Evolutionary conservation across 2,113 vertebrate genomes (phyloP).

Genomic region (Tachycineta bicolor): DNA sequence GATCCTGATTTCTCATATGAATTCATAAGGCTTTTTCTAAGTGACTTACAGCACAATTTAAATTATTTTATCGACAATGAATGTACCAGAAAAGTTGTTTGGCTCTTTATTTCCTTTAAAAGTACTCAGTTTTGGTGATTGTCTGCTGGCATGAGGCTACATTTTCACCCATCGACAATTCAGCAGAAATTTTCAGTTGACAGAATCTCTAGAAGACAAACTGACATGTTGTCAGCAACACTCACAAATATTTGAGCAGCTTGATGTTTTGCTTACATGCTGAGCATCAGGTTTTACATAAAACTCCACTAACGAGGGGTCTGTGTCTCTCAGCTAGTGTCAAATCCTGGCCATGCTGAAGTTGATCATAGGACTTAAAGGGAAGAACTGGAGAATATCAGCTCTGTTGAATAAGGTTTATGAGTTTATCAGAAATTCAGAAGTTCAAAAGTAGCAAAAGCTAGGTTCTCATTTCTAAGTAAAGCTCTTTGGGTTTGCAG

Average conservation of each 20-base stretch:
- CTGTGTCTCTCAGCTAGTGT: background rate
- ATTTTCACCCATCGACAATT: background rate
- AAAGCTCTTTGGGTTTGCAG: background rate
- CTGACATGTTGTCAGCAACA: conserved; percentile 9
- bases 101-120: background rate
- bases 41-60: background rate
- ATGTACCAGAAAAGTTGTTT: background rate
- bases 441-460: background rate
- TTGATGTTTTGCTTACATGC: background rate
- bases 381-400: background rate
- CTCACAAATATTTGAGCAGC: background rate
- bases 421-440: background rate
- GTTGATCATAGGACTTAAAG: background rate
- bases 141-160: background rate
- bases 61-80: background rate
- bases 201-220: background rate
- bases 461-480: background rate
- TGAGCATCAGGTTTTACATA: background rate
- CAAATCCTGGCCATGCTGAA: background rate
- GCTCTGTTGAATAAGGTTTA: background rate
- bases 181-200: background rate
- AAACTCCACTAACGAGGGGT: background rate
- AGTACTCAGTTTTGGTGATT: background rate
- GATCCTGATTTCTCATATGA: background rate
- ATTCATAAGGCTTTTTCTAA: background rate